Evolutionary conservation across 2,888 invertebrate genomes (phyloP), one percentile per base, ranked within the genome.

Genomic region (Lepidonotus clava): DNA sequence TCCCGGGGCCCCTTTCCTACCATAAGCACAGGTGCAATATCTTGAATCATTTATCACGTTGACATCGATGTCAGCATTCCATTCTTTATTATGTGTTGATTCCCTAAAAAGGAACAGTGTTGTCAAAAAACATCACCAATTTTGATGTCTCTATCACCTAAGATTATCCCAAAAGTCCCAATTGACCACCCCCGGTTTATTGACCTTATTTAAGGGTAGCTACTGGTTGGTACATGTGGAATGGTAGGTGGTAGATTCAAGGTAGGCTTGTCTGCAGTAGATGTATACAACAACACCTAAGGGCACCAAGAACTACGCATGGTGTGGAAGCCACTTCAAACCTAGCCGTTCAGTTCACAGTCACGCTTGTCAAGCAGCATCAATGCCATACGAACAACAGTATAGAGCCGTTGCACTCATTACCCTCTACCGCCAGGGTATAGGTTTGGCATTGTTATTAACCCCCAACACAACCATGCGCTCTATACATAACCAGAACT

Each of bases 141-240:
- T 46, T 8, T 46, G 8, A 46, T 46, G 46, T 11, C 46, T 71
- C 1, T 71, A 36, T n/a, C n/a, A n/a, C n/a, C n/a, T n/a, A n/a
- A n/a, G n/a, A n/a, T n/a, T n/a, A n/a, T n/a, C n/a, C n/a, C n/a
- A n/a, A n/a, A n/a, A n/a, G n/a, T n/a, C n/a, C n/a, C n/a, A n/a
- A n/a, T n/a, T n/a, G n/a, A n/a, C n/a, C n/a, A n/a, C n/a, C n/a
- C n/a, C n/a, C n/a, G n/a, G n/a, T n/a, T n/a, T n/a, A n/a, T n/a
- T n/a, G n/a, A n/a, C n/a, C n/a, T n/a, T n/a, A n/a, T n/a, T n/a
- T n/a, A n/a, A n/a, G n/a, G n/a, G n/a, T n/a, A n/a, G n/a, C n/a
- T n/a, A n/a, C n/a, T n/a, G n/a, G n/a, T n/a, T n/a, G n/a, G n/a
- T 71, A 32, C 71, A 71, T 36, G 38, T 71, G 71, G 71, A 71